phyloP scores from a whole-genome alignment of 2,888 invertebrate species.

The Caenorhabditis panamensis region DNA sequence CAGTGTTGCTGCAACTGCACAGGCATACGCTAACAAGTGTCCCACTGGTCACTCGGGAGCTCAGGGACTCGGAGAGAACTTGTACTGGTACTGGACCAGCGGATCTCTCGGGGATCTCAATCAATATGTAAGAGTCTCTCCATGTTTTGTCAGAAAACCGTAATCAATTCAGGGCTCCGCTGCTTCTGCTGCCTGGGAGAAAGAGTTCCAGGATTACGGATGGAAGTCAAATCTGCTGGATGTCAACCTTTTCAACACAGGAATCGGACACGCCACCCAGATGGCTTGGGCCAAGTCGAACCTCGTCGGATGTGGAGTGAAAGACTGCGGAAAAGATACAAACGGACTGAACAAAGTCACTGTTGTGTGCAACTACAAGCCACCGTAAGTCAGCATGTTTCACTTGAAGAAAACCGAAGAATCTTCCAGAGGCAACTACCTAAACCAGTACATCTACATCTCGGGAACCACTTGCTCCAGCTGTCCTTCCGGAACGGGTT shows the following conservation, averaged over 20 bases:
- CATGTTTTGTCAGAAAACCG: background rate
- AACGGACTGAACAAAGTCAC: conserved; percentile 15
- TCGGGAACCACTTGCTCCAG: conserved; percentile 29
- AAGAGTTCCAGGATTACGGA: conserved; percentile 53
- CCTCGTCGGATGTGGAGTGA: conserved; percentile 54
- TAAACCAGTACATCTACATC: conserved; percentile 31
- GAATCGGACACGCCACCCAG: conserved; percentile 59
- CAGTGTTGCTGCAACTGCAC: conserved; percentile 30
- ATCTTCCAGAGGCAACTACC: conserved; percentile 33
- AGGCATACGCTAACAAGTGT: conserved; percentile 43
- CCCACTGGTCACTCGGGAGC: conserved; percentile 50
- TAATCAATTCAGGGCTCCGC: background rate
- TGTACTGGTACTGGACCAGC: conserved; percentile 50
- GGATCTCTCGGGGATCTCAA: conserved; percentile 45
- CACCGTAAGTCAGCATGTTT: background rate
- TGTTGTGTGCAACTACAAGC: conserved; percentile 37
- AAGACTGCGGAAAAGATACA: conserved; percentile 20
- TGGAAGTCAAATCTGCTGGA: conserved; percentile 40
- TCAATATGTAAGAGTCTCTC: conserved; percentile 30
- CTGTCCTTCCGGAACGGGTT: conserved; percentile 21
- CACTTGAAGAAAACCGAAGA: conserved; percentile 12
- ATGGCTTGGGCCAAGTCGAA: conserved; percentile 49
- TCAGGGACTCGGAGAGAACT: conserved; percentile 52
- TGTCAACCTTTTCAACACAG: conserved; percentile 32
- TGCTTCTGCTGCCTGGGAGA: conserved; percentile 44